These are phyloP conservation scores for Taenaris catops DNA, from an alignment of 2,888 invertebrate species.

Conservation along the genomic window DNA sequence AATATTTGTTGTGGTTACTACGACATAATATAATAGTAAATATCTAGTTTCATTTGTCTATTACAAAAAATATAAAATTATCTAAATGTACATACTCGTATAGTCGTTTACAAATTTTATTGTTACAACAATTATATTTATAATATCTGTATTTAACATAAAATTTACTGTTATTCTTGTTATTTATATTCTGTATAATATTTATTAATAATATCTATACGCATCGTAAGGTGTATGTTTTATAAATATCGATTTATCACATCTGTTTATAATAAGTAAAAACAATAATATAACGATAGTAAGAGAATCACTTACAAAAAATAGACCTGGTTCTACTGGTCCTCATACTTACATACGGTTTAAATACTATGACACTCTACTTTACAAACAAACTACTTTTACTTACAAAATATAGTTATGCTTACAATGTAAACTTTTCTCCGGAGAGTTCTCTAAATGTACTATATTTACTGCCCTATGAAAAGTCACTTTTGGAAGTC, in stretches of 20 bases:
- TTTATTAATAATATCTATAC: no score
- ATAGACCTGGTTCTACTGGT: constrained; percentile 34
- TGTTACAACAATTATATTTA: no score
- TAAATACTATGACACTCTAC: constrained; percentile 12
- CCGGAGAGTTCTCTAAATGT: constrained; percentile 54
- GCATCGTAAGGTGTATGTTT: no score
- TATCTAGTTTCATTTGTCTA: background rate
- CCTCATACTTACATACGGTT: constrained; percentile 25
- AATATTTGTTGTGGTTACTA: background rate
- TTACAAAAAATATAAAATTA: constrained; percentile 29
- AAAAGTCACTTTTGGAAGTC: constrained; percentile 72
- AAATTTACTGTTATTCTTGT: no score
- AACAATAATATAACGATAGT: background rate
- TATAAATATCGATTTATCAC: no score
- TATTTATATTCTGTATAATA: no score
- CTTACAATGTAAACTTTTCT: constrained; percentile 42
- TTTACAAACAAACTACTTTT: constrained; percentile 16
- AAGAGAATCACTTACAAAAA: constrained; percentile 16
- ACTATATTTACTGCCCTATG: constrained; percentile 63
- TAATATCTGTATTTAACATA: no score
- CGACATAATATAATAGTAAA: no score
- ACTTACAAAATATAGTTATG: constrained; percentile 25
- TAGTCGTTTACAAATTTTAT: no score
- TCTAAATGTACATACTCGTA: constrained; percentile 7
- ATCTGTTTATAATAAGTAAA: no score